Percentiles rank a stretch among this genome's conserved stretches.
These are phyloP conservation scores for Agapornis canus DNA, from an alignment of 2,797 vertebrate species.

Conservation along the genomic window DNA sequence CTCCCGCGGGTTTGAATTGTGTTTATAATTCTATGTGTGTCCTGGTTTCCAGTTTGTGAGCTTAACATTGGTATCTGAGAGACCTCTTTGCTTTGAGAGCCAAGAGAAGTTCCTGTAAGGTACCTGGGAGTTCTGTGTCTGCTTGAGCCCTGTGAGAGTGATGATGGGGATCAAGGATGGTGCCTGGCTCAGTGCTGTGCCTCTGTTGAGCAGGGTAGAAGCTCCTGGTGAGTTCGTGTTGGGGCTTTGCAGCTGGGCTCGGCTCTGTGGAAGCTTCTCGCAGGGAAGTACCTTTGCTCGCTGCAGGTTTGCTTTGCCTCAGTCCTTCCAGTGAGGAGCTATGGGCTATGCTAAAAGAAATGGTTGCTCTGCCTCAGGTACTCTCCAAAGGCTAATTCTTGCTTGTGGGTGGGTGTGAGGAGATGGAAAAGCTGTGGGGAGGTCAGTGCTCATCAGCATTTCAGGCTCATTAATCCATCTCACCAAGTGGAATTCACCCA, in stretches of 20 bases:
- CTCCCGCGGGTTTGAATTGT: not conserved
- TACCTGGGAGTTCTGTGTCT: not conserved
- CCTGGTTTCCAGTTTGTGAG: not conserved
- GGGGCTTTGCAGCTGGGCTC: not conserved
- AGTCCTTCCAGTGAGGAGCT: not conserved
- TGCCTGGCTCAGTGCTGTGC: not conserved
- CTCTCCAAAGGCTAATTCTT: not conserved
- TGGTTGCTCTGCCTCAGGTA: not conserved
- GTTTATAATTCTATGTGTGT: not conserved
- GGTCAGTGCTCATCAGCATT: not conserved
- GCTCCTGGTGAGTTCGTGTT: not conserved
- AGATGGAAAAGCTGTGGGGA: conserved; percentile 4
- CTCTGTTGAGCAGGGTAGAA: not conserved
- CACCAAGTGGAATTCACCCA: not conserved
- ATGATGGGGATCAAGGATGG: not conserved
- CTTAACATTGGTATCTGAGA: not conserved
- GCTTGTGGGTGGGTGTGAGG: not conserved
- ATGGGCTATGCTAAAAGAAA: not conserved
- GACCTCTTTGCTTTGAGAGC: not conserved
- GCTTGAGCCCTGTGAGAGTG: rapidly evolving
- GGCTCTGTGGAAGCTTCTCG: not conserved
- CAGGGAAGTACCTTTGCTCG: not conserved
- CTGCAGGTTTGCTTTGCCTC: not conserved
- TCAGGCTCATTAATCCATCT: not conserved
- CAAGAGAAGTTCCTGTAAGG: not conserved